Percentiles rank a stretch among this genome's conserved stretches.
Evolutionary conservation across 1,140 invertebrate genomes (phyloP).

Genomic region (Muscidifurax raptorellus): DNA sequence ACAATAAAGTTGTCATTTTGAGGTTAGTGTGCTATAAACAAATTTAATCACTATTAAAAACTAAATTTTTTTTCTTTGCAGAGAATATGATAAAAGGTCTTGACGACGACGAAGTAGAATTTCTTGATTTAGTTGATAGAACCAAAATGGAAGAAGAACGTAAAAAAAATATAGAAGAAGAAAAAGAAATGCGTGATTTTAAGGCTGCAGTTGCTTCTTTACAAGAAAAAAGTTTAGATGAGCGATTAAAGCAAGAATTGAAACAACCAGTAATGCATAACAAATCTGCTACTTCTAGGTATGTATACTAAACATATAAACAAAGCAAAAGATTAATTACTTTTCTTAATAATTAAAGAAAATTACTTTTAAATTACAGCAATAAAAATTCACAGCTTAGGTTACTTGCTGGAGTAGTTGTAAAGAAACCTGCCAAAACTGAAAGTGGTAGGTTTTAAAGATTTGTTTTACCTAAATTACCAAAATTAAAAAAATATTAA

Average conservation of each 20-base stretch:
- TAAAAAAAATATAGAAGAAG: slow-evolving; percentile 87
- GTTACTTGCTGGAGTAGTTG: slow-evolving; percentile 78
- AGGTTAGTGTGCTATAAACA: too few species aligned
- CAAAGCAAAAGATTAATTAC: too few species aligned
- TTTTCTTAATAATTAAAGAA: slow-evolving; percentile 25
- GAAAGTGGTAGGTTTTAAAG: slow-evolving; percentile 69
- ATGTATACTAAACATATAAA: slow-evolving; percentile 19
- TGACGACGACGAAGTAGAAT: slow-evolving; percentile 96
- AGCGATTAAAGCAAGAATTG: slow-evolving; percentile 79
- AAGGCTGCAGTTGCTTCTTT: slow-evolving; percentile 86
- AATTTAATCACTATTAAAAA: background rate
- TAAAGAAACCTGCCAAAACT: slow-evolving; percentile 76
- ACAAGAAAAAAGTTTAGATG: slow-evolving; percentile 84
- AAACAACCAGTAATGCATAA: slow-evolving; percentile 66
- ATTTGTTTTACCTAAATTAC: background rate
- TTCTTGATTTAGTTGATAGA: slow-evolving; percentile 91
- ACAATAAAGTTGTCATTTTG: too few species aligned
- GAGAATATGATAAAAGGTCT: slow-evolving; percentile 96
- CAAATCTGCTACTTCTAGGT: slow-evolving; percentile 60
- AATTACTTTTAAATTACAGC: slow-evolving; percentile 55
- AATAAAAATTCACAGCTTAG: slow-evolving; percentile 76
- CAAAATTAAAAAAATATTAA: background rate
- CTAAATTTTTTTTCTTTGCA: slow-evolving; percentile 68
- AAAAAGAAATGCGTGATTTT: slow-evolving; percentile 88
- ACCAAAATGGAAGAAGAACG: slow-evolving; percentile 89